These are phyloP conservation scores for Quadriops clusia DNA, from an alignment of 2,888 invertebrate genomes.

Conservation along the genomic window DNA sequence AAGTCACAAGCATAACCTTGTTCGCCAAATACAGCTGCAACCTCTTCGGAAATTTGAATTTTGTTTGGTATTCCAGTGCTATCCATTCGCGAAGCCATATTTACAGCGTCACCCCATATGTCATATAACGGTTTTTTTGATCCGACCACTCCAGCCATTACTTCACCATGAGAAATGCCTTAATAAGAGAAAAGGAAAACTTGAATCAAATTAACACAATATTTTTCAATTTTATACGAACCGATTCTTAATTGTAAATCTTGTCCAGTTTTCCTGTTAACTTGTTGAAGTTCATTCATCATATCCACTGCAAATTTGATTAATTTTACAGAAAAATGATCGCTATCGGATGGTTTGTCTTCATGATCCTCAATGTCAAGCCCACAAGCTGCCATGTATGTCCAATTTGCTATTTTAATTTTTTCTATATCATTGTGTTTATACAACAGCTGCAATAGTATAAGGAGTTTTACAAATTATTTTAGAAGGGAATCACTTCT, in stretches of 20 bases:
- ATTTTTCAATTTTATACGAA: conserved; percentile 27
- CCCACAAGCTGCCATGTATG: conserved; percentile 95
- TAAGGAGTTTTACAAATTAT: conserved; percentile 1
- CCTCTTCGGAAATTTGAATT: conserved; percentile 62
- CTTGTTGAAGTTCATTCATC: conserved; percentile 49
- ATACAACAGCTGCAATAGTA: conserved; percentile 7
- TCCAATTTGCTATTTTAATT: conserved; percentile 93
- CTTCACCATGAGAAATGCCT: conserved; percentile 84
- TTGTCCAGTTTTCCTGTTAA: conserved; percentile 46
- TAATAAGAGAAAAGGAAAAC: not conserved
- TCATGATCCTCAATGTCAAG: conserved; percentile 41
- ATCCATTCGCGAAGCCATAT: conserved; percentile 94
- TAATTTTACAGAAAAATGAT: conserved; percentile 44
- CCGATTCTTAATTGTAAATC: conserved; percentile 64
- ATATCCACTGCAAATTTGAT: conserved; percentile 64
- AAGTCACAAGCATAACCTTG: conserved; percentile 57
- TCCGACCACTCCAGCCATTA: conserved; percentile 91
- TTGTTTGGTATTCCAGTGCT: conserved; percentile 71
- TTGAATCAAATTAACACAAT: conserved; percentile 7
- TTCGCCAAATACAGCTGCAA: conserved; percentile 54
- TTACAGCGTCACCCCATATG: conserved; percentile 95
- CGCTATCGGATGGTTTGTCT: conserved; percentile 22
- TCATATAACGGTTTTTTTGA: conserved; percentile 90
- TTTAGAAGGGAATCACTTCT: not conserved
- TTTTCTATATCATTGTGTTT: conserved; percentile 70